Conservation (phyloP, 1,140 invertebrate genomes). For the Himalopsyche phryganea region DNA sequence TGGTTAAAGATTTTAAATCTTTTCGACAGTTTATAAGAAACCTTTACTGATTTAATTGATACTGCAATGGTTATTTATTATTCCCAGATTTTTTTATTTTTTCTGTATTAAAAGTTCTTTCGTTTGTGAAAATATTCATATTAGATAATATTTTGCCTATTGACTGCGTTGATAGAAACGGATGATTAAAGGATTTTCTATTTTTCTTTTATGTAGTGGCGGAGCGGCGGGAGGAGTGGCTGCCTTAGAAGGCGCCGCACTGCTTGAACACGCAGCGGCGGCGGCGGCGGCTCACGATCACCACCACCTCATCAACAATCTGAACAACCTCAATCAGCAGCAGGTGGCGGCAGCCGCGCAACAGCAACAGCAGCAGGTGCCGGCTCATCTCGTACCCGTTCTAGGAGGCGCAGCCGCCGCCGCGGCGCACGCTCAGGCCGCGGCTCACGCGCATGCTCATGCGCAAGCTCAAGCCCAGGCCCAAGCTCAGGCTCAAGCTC, state of each 20-base stretch:
- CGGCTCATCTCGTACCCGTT: slow-evolving; percentile 13
- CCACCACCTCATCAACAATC: slow-evolving; percentile 10
- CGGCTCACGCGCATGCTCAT: slow-evolving; percentile 32
- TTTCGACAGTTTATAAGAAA: too few species aligned
- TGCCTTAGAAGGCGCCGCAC: slow-evolving; percentile 45
- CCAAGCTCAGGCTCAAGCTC: slow-evolving; percentile 18
- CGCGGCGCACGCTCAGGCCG: slow-evolving; percentile 31
- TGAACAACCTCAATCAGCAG: slow-evolving; percentile 35
- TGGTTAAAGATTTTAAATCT: too few species aligned
- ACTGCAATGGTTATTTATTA: too few species aligned
- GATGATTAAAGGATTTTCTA: too few species aligned
- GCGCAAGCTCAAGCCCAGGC: slow-evolving; percentile 39
- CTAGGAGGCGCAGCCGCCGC: slow-evolving; percentile 19
- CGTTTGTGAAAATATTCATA: too few species aligned
- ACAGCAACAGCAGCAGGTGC: slow-evolving; percentile 39
- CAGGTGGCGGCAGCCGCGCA: slow-evolving; percentile 43
- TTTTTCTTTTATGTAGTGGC: slow-evolving; percentile 48
- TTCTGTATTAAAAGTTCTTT: too few species aligned
- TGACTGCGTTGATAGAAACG: too few species aligned
- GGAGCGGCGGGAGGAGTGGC: slow-evolving; percentile 51
- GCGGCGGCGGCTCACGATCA: slow-evolving; percentile 36
- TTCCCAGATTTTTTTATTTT: too few species aligned
- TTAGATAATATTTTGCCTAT: too few species aligned
- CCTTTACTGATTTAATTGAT: too few species aligned
- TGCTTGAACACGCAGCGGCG: slow-evolving; percentile 40